These are phyloP conservation scores for Indicator indicator DNA, from an alignment of 2,113 vertebrate genomes.

Conservation along the genomic window DNA sequence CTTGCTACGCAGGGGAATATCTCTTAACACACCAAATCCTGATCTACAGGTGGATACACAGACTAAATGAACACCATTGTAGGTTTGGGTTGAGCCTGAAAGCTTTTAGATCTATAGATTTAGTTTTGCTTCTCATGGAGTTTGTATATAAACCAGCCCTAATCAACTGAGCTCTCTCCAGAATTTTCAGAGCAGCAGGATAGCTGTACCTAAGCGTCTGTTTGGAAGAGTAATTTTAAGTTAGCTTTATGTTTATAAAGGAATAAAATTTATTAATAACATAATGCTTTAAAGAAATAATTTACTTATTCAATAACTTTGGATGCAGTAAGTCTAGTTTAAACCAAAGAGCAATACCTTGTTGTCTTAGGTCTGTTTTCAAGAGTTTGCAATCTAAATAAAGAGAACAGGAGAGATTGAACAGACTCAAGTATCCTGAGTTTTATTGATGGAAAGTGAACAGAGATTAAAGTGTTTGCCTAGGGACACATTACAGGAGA, in stretches of 20 bases:
- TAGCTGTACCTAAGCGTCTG: background rate
- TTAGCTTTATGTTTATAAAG: background rate
- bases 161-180: background rate
- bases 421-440: background rate
- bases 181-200: background rate
- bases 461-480: background rate
- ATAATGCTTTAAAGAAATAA: background rate
- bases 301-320: background rate
- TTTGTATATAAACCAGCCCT: background rate
- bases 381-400: background rate
- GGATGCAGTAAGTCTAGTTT: background rate
- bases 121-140: background rate
- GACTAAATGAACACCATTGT: background rate
- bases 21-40: background rate
- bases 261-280: background rate
- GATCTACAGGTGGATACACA: background rate
- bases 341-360: background rate
- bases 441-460: background rate
- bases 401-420: background rate
- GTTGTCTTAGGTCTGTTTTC: background rate
- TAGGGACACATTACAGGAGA: background rate
- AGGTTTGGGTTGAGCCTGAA: background rate
- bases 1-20: background rate
- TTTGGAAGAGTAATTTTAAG: background rate
- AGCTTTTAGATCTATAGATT: background rate